phyloP scores from a whole-genome alignment of 1,140 invertebrate species.

The Myzus persicae region DNA sequence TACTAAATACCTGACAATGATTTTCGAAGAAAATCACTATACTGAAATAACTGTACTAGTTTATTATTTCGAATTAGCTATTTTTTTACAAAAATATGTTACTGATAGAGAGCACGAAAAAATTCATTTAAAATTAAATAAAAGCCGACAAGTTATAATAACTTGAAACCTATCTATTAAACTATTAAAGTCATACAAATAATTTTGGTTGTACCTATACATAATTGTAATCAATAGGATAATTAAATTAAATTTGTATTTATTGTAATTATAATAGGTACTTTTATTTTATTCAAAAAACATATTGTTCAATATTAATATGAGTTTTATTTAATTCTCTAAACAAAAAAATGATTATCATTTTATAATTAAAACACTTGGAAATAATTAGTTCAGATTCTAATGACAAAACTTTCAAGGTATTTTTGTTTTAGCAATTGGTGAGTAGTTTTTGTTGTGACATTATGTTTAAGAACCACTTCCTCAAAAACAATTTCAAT shows the following conservation, averaged over 20 bases:
- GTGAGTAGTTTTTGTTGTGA: background rate
- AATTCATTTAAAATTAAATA: background rate
- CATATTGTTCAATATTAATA: background rate
- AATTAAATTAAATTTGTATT: no score
- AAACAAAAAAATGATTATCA: background rate
- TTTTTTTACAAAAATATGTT: background rate
- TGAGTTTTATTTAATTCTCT: background rate
- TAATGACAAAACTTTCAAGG: background rate
- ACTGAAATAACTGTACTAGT: background rate
- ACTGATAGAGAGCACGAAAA: background rate
- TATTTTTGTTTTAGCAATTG: background rate
- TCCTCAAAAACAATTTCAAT: background rate
- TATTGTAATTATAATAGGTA: no score
- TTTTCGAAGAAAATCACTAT: background rate
- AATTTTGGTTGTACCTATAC: no score
- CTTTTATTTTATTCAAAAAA: background rate
- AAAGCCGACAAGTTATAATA: background rate
- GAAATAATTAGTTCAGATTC: background rate
- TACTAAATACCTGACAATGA: background rate
- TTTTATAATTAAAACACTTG: background rate
- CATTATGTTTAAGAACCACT: background rate
- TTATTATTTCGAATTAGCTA: background rate
- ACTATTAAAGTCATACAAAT: background rate
- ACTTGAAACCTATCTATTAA: background rate
- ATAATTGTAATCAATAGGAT: background rate